A percentile compares a stretch with the other conserved stretches of the same genome.
These are phyloP conservation scores for Coryphaenoides rupestris DNA, from an alignment of 2,113 vertebrate genomes.

Conservation along the genomic window DNA sequence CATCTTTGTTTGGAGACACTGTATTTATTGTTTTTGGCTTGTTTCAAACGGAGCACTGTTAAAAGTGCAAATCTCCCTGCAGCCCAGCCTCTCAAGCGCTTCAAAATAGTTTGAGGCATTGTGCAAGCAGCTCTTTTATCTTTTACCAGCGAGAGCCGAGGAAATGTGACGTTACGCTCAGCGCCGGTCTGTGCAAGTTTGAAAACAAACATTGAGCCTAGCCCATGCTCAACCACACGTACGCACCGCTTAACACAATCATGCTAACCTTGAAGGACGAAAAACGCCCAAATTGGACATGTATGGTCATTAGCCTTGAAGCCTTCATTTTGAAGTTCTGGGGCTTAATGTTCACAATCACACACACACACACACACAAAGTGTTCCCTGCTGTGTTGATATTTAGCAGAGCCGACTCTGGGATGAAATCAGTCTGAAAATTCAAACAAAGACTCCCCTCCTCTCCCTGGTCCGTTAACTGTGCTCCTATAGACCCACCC, in stretches of 20 bases:
- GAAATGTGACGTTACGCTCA: too few species aligned
- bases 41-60: too few species aligned
- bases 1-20: too few species aligned
- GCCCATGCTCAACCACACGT: not conserved
- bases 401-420: conserved; percentile 40
- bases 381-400: conserved; percentile 27
- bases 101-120: too few species aligned
- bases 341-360: conserved; percentile 3
- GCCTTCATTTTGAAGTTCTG: conserved; percentile 10
- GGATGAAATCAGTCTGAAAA: conserved; percentile 34
- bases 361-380: conserved; percentile 11
- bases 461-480: conserved; percentile 8
- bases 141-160: too few species aligned
- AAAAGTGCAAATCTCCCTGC: too few species aligned
- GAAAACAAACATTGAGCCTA: not conserved
- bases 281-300: conserved; percentile 35
- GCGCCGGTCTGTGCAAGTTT: too few species aligned
- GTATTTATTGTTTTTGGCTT: too few species aligned
- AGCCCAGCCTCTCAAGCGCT: too few species aligned
- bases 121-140: too few species aligned
- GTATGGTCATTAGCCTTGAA: conserved; percentile 16
- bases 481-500: not conserved
- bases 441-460: conserved; percentile 27
- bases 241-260: conserved; percentile 17
- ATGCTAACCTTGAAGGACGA: conserved; percentile 26